A percentile compares a stretch with the other conserved stretches of the same genome.
Conservation (phyloP, 2,888 invertebrate species). For the Isoperla grammatica region DNA sequence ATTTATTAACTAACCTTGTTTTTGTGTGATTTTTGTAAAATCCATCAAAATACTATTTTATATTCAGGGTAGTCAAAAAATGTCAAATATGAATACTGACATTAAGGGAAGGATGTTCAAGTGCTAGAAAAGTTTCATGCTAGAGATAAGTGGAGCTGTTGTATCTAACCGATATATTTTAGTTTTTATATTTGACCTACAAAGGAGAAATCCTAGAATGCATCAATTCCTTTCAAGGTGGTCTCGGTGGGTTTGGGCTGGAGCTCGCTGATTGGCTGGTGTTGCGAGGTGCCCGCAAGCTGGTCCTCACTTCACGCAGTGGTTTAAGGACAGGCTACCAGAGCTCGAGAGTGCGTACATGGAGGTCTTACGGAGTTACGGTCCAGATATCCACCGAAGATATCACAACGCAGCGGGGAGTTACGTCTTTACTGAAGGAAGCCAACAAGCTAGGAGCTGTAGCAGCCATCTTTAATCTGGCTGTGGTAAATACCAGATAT, state of each 20-base stretch:
- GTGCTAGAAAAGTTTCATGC: too few relatives aligned
- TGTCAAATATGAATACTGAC: too few relatives aligned
- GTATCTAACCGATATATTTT: too few relatives aligned
- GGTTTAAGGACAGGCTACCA: slow-evolving; percentile 51
- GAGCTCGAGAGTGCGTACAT: slow-evolving; percentile 41
- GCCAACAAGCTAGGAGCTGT: slow-evolving; percentile 48
- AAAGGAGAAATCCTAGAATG: too few relatives aligned
- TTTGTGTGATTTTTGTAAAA: too few relatives aligned
- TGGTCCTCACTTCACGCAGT: slow-evolving; percentile 50
- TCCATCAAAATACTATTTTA: too few relatives aligned
- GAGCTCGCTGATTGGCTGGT: slow-evolving; percentile 50
- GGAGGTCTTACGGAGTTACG: slow-evolving; percentile 39
- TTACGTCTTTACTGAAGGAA: slow-evolving; percentile 40
- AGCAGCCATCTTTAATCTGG: slow-evolving; percentile 61
- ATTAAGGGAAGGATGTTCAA: too few relatives aligned
- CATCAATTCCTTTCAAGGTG: slow-evolving; percentile 40
- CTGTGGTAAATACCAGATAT: slow-evolving; percentile 49
- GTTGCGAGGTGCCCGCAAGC: slow-evolving; percentile 47
- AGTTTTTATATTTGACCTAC: too few relatives aligned
- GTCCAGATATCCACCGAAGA: slow-evolving; percentile 43
- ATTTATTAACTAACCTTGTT: too few relatives aligned
- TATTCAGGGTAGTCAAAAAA: too few relatives aligned
- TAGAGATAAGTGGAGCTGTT: too few relatives aligned
- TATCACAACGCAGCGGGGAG: slow-evolving; percentile 40
- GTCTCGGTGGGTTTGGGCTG: slow-evolving; percentile 54